Evolutionary conservation across 2,113 vertebrate genomes (phyloP).

Genomic region (Anoplopoma fimbria): DNA sequence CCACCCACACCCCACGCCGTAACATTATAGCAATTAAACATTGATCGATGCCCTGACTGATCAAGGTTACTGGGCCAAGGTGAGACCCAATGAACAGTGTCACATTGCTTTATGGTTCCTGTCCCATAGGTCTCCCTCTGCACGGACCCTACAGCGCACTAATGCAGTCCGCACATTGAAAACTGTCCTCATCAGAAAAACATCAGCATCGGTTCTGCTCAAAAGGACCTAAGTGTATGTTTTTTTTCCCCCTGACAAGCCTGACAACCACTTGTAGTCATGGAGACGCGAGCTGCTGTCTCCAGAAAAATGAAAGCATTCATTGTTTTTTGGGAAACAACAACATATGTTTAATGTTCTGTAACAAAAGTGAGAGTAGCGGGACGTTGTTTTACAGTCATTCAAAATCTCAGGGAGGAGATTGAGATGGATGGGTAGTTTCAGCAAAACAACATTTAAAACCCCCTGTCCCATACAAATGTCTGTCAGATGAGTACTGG

Average conservation of each 20-base stretch:
- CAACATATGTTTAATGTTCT: not conserved
- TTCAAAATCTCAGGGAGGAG: not conserved
- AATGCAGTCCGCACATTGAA: conserved; percentile 42
- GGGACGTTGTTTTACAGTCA: not conserved
- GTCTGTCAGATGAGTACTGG: no score
- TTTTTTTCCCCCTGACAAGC: not conserved
- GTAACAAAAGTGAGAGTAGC: not conserved
- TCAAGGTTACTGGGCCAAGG: conserved; percentile 83
- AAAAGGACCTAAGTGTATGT: not conserved
- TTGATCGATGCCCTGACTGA: conserved; percentile 78
- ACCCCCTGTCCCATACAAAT: not conserved
- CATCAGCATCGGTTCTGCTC: conserved; percentile 26
- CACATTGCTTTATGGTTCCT: conserved; percentile 75
- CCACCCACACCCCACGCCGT: conserved; percentile 31
- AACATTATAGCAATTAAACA: conserved; percentile 78
- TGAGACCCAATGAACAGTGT: conserved; percentile 75
- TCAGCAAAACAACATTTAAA: not conserved
- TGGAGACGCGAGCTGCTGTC: not conserved
- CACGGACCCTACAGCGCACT: conserved; percentile 42
- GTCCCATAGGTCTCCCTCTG: conserved; percentile 51
- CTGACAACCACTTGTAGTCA: not conserved
- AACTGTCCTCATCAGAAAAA: conserved; percentile 31
- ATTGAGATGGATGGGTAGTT: not conserved
- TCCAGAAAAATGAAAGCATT: not conserved
- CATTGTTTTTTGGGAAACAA: not conserved